Base-by-base conservation (phyloP, 2,888 invertebrate species). In the Hololepta plana region DNA sequence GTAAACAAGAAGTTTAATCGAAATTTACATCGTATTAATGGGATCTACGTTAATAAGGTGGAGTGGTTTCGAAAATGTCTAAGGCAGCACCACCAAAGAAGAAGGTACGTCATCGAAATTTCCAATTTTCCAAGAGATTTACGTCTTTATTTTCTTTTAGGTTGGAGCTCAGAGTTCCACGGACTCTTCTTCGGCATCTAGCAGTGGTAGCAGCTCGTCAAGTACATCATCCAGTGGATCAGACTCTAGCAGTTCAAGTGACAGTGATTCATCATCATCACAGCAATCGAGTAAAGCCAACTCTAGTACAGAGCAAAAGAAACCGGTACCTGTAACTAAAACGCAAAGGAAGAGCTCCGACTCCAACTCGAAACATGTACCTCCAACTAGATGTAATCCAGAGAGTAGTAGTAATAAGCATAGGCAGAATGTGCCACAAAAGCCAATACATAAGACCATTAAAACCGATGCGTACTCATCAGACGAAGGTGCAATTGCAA, bases 141-240 rank as follows among this genome's bases (percentile, higher is more conserved):
- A 23, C n/a, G 10, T 15, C 9, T 11, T 32, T 23, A 24, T 17
- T 26, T 21, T 15, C 15, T 44, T 45, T 30, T 35, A 48, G 48
- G 37, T 34, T 34, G 59, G 58, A 14, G 64, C 62, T 36, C 62
- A 60, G 34, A 64, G 62, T 37, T 65, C 68, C 3, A 47, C 51
- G 9, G 71, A 69, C 37, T 66, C 67, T 32, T 67, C 67, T 38
- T 70, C 74, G 15, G 72, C 63, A 4, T 68, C 72, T 6, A 59
- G 66, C 3, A 73, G 76, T 1, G 76, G 72, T 37, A 74, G 66
- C 40, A 62, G 65, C 1, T 59, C 70, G 0, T 74, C 74, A 40
- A 72, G 68, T 19, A 72, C 71, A 31, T 72, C 72, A 0, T 67
- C 75, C 1, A 72, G 69, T 32, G 70, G 67, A 28, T 72, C 75